These are phyloP conservation scores for Cyclopterus lumpus DNA, from an alignment of 2,797 vertebrate genomes.

Conservation along the genomic window DNA sequence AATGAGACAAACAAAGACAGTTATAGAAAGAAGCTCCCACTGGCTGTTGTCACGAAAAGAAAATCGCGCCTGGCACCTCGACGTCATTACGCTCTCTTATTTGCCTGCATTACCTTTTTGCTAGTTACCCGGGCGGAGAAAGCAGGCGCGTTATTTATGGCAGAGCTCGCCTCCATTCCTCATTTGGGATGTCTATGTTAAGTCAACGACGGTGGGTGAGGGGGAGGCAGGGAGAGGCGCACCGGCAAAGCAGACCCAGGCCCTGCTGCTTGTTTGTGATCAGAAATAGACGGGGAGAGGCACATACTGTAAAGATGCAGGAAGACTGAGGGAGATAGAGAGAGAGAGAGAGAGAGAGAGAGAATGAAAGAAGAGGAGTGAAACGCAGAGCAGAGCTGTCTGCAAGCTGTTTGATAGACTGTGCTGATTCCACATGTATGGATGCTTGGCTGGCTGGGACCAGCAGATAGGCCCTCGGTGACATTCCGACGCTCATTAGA, in stretches of 20 bases:
- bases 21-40: constrained; percentile 35
- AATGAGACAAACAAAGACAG: constrained; percentile 48
- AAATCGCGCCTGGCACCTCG: constrained; percentile 36
- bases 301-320: constrained; percentile 38
- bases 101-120: constrained; percentile 55
- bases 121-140: constrained; percentile 47
- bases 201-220: constrained; percentile 56
- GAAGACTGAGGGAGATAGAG: not conserved
- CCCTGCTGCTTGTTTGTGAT: constrained; percentile 62
- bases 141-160: constrained; percentile 70
- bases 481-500: constrained; percentile 79
- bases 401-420: constrained; percentile 73
- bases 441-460: constrained; percentile 65
- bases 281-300: constrained; percentile 62
- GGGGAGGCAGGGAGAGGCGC: constrained; percentile 28
- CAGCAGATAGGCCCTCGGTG: constrained; percentile 72
- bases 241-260: constrained; percentile 46
- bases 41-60: constrained; percentile 44
- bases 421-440: constrained; percentile 69
- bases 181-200: constrained; percentile 73
- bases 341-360: not conserved
- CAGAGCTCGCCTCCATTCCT: constrained; percentile 62
- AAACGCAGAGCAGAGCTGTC: constrained; percentile 51
- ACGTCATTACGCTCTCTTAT: constrained; percentile 40
- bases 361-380: constrained; percentile 2